Percentiles rank a stretch among this genome's conserved stretches.
Evolutionary conservation across 2,888 invertebrate genomes (phyloP).

Genomic region (Ormyrus labotus): DNA sequence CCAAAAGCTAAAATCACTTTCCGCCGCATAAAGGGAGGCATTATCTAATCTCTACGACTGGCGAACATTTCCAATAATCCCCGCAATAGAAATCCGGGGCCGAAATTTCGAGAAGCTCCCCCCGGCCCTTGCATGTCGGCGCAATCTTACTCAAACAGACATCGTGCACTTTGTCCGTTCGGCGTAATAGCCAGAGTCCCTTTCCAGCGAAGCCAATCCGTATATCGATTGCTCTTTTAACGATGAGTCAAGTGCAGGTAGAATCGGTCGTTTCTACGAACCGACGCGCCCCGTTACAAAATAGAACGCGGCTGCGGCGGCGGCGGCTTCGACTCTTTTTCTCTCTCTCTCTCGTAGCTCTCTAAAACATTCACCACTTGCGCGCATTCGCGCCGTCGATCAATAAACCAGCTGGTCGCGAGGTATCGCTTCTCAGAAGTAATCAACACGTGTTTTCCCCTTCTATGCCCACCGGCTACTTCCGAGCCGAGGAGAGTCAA

Average conservation of each 20-base stretch:
- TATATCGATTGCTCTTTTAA: not conserved
- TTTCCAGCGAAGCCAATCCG: no score
- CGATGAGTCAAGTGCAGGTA: slow-evolving; percentile 30
- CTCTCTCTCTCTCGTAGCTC: not conserved
- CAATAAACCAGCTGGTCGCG: slow-evolving; percentile 47
- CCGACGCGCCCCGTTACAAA: slow-evolving; percentile 20
- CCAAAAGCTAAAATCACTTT: no score
- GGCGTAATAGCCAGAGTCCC: no score
- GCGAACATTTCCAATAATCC: no score
- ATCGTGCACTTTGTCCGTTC: no score
- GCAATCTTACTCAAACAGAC: no score
- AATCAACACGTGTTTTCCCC: slow-evolving; percentile 51
- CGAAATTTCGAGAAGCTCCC: not conserved
- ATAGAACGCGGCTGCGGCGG: not conserved
- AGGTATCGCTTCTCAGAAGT: slow-evolving; percentile 40
- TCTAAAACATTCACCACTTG: slow-evolving; percentile 43
- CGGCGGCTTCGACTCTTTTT: not conserved
- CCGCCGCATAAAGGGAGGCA: no score
- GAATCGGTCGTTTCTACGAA: slow-evolving; percentile 25
- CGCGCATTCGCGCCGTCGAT: slow-evolving; percentile 10
- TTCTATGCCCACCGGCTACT: slow-evolving; percentile 6
- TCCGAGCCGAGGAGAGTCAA: slow-evolving; percentile 39
- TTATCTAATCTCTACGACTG: no score
- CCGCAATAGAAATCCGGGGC: no score
- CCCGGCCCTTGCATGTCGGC: no score